These are phyloP conservation scores for Liposcelis brunnea DNA, from an alignment of 2,888 invertebrate species.

Conservation along the genomic window DNA sequence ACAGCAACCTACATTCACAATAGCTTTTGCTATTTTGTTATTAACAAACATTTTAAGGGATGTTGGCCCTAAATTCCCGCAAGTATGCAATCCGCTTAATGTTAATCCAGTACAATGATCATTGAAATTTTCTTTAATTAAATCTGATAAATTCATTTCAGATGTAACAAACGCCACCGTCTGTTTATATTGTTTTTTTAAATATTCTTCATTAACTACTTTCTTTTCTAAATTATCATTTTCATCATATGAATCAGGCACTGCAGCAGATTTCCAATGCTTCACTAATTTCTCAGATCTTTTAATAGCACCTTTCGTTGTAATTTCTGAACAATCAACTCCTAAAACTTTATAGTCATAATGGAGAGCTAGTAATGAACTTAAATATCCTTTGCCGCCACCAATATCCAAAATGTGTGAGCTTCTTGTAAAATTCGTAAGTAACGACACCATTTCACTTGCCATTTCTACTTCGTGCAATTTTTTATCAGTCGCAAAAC, in stretches of 20 bases:
- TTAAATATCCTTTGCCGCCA: constrained; percentile 76
- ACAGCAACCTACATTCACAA: constrained; percentile 79
- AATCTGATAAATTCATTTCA: constrained; percentile 33
- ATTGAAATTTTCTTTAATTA: constrained; percentile 34
- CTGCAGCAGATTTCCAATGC: constrained; percentile 22
- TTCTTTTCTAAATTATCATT: constrained; percentile 15
- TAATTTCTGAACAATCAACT: constrained; percentile 53
- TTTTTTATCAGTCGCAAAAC: constrained; percentile 66
- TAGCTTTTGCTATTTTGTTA: constrained; percentile 30
- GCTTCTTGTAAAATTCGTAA: constrained; percentile 26
- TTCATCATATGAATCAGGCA: constrained; percentile 15
- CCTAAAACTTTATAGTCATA: constrained; percentile 59
- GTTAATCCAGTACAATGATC: constrained; percentile 28
- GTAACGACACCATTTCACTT: constrained; percentile 38
- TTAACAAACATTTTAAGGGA: constrained; percentile 49
- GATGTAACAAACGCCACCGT: constrained; percentile 41
- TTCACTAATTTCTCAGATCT: constrained; percentile 26
- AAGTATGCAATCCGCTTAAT: constrained; percentile 66
- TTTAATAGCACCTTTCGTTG: constrained; percentile 46
- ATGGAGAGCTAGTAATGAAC: constrained; percentile 52
- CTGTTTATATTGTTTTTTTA: constrained; percentile 35
- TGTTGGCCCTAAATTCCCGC: constrained; percentile 64
- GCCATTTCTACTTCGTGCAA: constrained; percentile 59
- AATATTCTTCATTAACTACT: constrained; percentile 15
- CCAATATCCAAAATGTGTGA: constrained; percentile 62